Evolutionary conservation across 2,113 vertebrate species (phyloP).

Genomic region (Gasterosteus aculeatus): DNA sequence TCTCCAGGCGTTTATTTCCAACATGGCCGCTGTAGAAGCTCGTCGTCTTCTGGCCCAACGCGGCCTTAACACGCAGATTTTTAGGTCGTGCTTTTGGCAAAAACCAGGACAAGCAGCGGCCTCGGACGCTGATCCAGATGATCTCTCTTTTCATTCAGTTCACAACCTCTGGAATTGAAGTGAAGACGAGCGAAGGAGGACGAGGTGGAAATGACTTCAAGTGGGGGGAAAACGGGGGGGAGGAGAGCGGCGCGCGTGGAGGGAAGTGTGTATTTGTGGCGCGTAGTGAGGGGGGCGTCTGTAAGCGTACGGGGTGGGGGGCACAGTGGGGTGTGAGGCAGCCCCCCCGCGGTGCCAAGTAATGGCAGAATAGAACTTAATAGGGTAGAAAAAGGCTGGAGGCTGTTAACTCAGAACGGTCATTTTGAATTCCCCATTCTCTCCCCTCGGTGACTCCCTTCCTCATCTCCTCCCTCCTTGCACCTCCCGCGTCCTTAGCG

Average conservation of each 20-base stretch:
- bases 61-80: neutral
- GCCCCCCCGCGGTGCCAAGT: slow-evolving; percentile 78
- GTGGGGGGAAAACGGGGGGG: slow-evolving; percentile 3
- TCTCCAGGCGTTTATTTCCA: neutral
- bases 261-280: slow-evolving; percentile 17
- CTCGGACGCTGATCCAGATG: slow-evolving; percentile 42
- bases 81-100: slow-evolving; percentile 30
- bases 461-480: slow-evolving; percentile 51
- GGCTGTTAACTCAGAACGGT: slow-evolving; percentile 85
- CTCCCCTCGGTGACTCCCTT: slow-evolving; percentile 51
- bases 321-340: slow-evolving; percentile 66
- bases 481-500: slow-evolving; percentile 59
- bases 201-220: slow-evolving; percentile 18
- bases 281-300: slow-evolving; percentile 31
- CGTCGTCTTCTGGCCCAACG: neutral
- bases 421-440: slow-evolving; percentile 82
- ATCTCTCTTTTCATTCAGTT: slow-evolving; percentile 61
- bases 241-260: slow-evolving; percentile 7
- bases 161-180: slow-evolving; percentile 64
- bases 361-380: slow-evolving; percentile 85
- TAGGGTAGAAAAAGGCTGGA: slow-evolving; percentile 85
- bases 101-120: slow-evolving; percentile 26
- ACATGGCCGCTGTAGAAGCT: neutral
- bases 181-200: slow-evolving; percentile 20
- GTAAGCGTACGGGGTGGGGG: slow-evolving; percentile 34